Conservation (phyloP, 2,888 invertebrate species). For the Nymphalis c-album region DNA sequence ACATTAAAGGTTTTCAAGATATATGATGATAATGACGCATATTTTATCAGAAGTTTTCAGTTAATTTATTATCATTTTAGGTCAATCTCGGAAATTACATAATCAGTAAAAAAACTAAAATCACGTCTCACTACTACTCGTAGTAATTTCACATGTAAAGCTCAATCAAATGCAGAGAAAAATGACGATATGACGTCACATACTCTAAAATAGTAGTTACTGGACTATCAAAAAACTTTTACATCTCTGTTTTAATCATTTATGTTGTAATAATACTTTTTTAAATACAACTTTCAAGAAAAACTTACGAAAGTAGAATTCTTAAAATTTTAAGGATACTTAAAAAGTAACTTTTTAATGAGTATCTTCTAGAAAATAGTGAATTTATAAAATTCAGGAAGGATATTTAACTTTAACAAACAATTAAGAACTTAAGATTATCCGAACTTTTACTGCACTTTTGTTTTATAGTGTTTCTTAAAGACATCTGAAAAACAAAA, state of each 20-base stretch:
- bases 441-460: slow-evolving; percentile 8
- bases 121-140: too few relatives aligned
- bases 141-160: too few relatives aligned
- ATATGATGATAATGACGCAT: too few relatives aligned
- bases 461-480: slow-evolving; percentile 9
- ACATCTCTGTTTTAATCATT: neutral
- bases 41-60: too few relatives aligned
- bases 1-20: too few relatives aligned
- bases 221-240: too few relatives aligned
- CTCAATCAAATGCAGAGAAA: too few relatives aligned
- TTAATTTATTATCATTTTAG: too few relatives aligned
- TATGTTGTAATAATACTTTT: slow-evolving; percentile 16
- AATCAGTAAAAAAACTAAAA: too few relatives aligned
- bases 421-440: slow-evolving; percentile 3
- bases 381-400: slow-evolving; percentile 13
- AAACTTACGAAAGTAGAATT: slow-evolving; percentile 17
- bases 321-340: slow-evolving; percentile 22
- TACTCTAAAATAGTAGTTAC: too few relatives aligned
- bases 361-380: slow-evolving; percentile 11
- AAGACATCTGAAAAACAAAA: neutral
- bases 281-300: slow-evolving; percentile 13
- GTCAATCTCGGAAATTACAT: too few relatives aligned
- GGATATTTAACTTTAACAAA: slow-evolving; percentile 8
- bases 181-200: too few relatives aligned
- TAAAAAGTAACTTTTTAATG: slow-evolving; percentile 21